Evolutionary conservation across 2,113 vertebrate genomes (phyloP).

Genomic region (Ciconia maguari): DNA sequence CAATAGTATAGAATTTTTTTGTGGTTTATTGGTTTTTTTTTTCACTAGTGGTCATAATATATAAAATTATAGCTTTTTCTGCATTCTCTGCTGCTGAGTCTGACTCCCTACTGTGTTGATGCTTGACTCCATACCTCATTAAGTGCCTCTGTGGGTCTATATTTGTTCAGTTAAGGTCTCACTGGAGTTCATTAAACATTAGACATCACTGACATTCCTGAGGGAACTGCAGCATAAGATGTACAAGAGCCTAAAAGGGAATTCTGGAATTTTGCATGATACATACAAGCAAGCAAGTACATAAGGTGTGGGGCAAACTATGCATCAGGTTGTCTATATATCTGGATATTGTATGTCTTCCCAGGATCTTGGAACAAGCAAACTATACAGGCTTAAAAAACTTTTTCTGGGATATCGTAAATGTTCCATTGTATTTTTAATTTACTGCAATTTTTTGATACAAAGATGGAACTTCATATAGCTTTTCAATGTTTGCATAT

Average conservation of each 20-base stretch:
- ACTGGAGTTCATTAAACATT: constrained; percentile 20
- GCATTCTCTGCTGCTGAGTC: neutral
- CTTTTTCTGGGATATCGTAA: neutral
- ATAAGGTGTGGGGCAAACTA: neutral
- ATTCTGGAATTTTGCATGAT: neutral
- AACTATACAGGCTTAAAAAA: neutral
- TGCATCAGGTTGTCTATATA: neutral
- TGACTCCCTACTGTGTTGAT: neutral
- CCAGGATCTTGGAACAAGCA: neutral
- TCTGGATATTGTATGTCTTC: neutral
- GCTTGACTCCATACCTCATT: neutral
- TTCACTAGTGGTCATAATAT: neutral
- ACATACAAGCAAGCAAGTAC: neutral
- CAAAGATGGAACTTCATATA: neutral
- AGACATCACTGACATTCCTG: neutral
- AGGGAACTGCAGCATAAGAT: neutral
- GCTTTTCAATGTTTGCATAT: neutral
- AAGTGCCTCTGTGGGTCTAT: neutral
- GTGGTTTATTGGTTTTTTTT: neutral
- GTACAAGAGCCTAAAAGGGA: neutral
- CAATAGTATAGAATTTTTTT: neutral
- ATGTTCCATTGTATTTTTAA: neutral
- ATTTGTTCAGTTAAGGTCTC: constrained; percentile 9
- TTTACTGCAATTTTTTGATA: neutral
- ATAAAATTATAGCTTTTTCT: neutral